phyloP scores from a whole-genome alignment of 2,888 invertebrate genomes.

The Chrysolina americana region DNA sequence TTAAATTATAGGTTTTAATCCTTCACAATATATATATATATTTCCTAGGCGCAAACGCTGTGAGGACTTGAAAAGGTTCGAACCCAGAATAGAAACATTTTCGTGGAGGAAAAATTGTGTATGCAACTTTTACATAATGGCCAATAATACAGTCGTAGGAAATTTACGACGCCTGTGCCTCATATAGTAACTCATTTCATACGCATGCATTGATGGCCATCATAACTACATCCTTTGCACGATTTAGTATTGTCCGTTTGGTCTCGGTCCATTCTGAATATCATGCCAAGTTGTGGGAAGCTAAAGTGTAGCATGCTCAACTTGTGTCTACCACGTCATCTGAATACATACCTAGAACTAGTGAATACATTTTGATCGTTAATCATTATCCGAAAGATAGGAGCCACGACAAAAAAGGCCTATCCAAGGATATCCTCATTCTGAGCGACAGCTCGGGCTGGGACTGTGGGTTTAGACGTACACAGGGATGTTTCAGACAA shows the following conservation, averaged over 20 bases:
- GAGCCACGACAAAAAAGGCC: not conserved
- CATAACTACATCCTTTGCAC: no score
- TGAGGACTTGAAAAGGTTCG: no score
- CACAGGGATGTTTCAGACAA: slow-evolving; percentile 85
- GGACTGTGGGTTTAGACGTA: slow-evolving; percentile 81
- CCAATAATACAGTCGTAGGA: no score
- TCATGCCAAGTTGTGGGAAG: not conserved
- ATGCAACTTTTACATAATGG: no score
- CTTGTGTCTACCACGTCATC: slow-evolving; percentile 69
- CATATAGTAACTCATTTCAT: no score
- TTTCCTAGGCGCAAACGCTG: no score
- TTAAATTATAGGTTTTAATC: no score
- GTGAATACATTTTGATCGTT: slow-evolving; percentile 48
- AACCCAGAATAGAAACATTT: no score
- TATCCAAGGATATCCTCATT: slow-evolving; percentile 41
- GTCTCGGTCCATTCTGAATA: not conserved
- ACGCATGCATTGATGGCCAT: no score
- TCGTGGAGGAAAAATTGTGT: no score
- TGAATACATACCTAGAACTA: slow-evolving; percentile 68
- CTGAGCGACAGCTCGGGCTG: slow-evolving; percentile 69
- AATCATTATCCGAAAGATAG: not conserved
- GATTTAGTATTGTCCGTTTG: not conserved
- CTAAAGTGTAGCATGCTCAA: slow-evolving; percentile 59
- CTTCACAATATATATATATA: no score
- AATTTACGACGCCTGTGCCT: no score